Evolutionary conservation across 2,113 vertebrate genomes (phyloP).

Genomic region (Rhizomys pruinosus): DNA sequence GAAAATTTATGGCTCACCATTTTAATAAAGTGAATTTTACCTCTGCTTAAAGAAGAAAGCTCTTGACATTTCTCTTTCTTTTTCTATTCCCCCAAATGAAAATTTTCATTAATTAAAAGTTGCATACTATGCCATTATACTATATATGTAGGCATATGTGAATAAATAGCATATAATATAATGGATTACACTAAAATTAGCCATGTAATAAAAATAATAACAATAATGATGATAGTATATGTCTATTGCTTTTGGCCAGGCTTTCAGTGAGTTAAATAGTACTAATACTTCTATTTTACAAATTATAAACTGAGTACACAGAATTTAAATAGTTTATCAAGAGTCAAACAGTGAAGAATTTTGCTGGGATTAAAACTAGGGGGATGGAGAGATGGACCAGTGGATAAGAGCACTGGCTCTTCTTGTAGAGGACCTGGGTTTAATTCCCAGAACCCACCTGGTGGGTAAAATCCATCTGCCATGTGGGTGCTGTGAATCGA

Average conservation of each 20-base stretch:
- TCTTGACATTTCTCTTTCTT: neutral
- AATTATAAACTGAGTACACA: no score
- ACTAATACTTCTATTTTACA: no score
- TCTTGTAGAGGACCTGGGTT: no score
- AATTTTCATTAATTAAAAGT: neutral
- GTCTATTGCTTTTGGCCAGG: neutral
- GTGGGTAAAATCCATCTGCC: no score
- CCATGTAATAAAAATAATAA: neutral
- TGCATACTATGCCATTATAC: neutral
- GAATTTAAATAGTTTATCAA: no score
- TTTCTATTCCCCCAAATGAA: neutral
- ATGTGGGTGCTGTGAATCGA: no score
- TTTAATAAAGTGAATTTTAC: neutral
- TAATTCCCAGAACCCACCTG: no score
- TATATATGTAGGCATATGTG: neutral
- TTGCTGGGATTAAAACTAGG: no score
- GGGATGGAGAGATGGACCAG: no score
- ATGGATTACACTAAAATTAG: neutral
- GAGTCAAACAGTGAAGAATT: no score
- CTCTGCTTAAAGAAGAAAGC: neutral
- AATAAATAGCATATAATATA: neutral
- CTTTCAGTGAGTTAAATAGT: no score
- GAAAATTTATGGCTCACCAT: neutral
- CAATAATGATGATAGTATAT: neutral
- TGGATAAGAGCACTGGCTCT: no score